These are phyloP conservation scores for Ectemnius continuus DNA, from an alignment of 2,888 invertebrate species.

Conservation along the genomic window DNA sequence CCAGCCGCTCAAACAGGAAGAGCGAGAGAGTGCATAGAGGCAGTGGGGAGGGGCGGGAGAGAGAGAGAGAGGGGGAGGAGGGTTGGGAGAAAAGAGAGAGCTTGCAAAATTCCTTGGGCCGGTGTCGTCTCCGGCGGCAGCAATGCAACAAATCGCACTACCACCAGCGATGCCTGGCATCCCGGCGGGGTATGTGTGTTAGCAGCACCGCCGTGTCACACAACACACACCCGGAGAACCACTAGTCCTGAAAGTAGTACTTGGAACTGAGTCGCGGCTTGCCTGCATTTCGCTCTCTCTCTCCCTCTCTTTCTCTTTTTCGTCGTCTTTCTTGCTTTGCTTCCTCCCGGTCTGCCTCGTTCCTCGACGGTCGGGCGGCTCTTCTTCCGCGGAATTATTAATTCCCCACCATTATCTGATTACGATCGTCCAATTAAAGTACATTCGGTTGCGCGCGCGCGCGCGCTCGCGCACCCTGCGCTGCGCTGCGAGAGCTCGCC, in stretches of 20 bases:
- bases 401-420: constrained; percentile 48
- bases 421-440: constrained; percentile 58
- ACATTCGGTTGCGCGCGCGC: constrained; percentile 34
- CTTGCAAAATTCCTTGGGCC: neutral
- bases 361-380: neutral
- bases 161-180: constrained; percentile 3
- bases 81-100: neutral
- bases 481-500: constrained; percentile 1
- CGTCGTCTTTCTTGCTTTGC: constrained; percentile 8
- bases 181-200: constrained; percentile 6
- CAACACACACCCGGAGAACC: neutral
- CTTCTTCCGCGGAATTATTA: constrained; percentile 48
- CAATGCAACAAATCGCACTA: constrained; percentile 9
- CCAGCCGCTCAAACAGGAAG: neutral
- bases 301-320: too few relatives aligned
- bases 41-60: neutral
- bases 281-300: neutral
- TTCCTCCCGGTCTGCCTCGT: neutral
- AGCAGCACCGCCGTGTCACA: neutral
- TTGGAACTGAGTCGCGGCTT: constrained; percentile 19
- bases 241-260: neutral
- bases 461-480: constrained; percentile 24
- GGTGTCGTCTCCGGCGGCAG: constrained; percentile 2
- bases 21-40: too few relatives aligned
- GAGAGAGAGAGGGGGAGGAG: neutral